Evolutionary conservation across 1,140 invertebrate species (phyloP), one percentile per base, ranked within the genome.

Genomic region (Oedothorax gibbosus): DNA sequence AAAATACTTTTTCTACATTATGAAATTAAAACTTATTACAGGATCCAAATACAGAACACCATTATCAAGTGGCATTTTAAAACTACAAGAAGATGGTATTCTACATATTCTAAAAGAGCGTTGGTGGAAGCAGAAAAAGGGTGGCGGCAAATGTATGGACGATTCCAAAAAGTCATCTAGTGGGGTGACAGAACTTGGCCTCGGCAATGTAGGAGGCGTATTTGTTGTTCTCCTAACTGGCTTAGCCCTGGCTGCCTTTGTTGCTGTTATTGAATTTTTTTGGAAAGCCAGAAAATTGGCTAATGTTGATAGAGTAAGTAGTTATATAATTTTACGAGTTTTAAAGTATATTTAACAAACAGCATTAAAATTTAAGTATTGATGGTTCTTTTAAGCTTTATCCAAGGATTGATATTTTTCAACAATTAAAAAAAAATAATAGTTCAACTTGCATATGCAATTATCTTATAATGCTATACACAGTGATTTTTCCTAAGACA

Each of bases 181-280:
- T 56, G 80, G 77, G n/a, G 88, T 87, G 60, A 88, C 83, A 73
- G 88, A 88, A 75, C 85, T 89, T 69, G 87, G 87, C 35, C 77
- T 89, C 66, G 87, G 84, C 64, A 89, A 89, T 86, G 91, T 92
- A 18, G 92, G 91, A 50, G 92, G 92, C 11, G 91, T 92, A n/a
- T 92, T 92, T 86, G 90, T 92, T 15, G 90, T 92, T 35, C 89
- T 92, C 8, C 88, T 92, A 15, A 88, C 88, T 49, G 91, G 91
- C 21, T 88, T 91, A 14, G 88, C 86, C 11, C 86, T 89, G 14
- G 90, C 91, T 8, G 87, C 83, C 15, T 82, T 88, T 15, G 79
- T 88, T 51, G 88, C 84, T 51, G 64, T 87, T 18, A 79, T 86
- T 64, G 88, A 88, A 75, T 87, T 88, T 65, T 79, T 87, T 53